Conservation (phyloP, 2,113 vertebrate species). For the Passer domesticus region DNA sequence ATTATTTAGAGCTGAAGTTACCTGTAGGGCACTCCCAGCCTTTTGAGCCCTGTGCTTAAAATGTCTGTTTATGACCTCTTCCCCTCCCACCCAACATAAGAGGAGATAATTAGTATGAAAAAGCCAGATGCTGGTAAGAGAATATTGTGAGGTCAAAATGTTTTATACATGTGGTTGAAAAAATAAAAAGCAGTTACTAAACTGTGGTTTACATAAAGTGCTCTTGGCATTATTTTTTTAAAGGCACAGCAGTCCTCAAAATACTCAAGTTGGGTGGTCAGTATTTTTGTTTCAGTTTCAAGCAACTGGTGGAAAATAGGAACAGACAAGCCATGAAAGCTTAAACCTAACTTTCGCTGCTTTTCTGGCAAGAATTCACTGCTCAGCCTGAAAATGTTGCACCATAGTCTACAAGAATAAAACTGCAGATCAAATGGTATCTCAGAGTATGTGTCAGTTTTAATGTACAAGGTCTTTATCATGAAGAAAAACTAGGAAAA, state of each 20-base stretch:
- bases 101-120: neutral
- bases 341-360: slow-evolving; percentile 26
- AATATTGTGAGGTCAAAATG: neutral
- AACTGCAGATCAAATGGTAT: neutral
- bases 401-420: neutral
- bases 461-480: neutral
- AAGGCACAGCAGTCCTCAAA: slow-evolving; percentile 2
- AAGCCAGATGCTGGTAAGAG: neutral
- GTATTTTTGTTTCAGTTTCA: slow-evolving; percentile 12
- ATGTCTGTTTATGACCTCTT: neutral
- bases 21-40: neutral
- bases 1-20: neutral
- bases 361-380: slow-evolving; percentile 36
- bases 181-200: neutral
- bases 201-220: neutral
- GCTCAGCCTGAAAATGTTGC: neutral
- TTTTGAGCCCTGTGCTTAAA: neutral
- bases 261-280: slow-evolving; percentile 43
- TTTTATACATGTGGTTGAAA: neutral
- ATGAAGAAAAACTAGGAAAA: neutral
- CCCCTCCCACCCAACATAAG: neutral
- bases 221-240: neutral
- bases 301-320: slow-evolving; percentile 25
- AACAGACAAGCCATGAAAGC: slow-evolving; percentile 31
- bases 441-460: neutral